Percentiles rank a stretch among this genome's conserved stretches.
Conservation (phyloP, 2,113 vertebrate species). For the Cochlearius cochlearius region DNA sequence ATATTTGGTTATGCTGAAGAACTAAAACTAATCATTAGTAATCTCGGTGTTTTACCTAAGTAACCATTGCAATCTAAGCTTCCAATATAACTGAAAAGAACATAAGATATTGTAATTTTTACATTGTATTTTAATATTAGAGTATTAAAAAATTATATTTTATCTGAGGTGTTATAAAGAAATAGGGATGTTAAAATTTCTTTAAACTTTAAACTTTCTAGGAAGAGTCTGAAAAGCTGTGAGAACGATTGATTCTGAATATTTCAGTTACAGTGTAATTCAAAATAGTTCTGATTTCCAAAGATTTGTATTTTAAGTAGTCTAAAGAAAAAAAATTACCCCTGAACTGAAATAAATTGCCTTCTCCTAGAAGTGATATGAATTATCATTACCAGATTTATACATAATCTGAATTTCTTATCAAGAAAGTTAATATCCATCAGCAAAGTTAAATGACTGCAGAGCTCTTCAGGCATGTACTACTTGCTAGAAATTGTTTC, state of each 20-base stretch:
- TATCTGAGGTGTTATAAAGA: not conserved
- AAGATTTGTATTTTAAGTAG: not conserved
- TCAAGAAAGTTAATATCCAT: slow-evolving; percentile 21
- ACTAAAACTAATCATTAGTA: not conserved
- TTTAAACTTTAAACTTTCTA: not conserved
- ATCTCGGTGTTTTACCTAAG: not conserved
- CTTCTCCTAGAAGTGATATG: slow-evolving; percentile 12
- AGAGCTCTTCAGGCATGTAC: not conserved
- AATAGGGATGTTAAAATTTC: not conserved
- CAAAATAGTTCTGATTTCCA: not conserved
- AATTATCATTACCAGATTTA: slow-evolving; percentile 41
- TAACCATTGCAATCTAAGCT: not conserved
- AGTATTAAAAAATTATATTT: not conserved
- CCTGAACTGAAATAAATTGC: slow-evolving; percentile 9
- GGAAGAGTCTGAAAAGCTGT: not conserved
- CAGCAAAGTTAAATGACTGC: slow-evolving; percentile 17
- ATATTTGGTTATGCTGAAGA: not conserved
- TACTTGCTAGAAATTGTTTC: not conserved
- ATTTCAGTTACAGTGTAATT: not conserved
- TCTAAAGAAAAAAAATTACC: not conserved
- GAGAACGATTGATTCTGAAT: not conserved
- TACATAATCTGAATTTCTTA: slow-evolving; percentile 18
- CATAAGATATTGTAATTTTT: not conserved
- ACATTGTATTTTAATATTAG: not conserved
- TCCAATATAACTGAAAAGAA: not conserved